Conservation (phyloP, 2,888 invertebrate genomes). For the Hydriomena furcata region DNA sequence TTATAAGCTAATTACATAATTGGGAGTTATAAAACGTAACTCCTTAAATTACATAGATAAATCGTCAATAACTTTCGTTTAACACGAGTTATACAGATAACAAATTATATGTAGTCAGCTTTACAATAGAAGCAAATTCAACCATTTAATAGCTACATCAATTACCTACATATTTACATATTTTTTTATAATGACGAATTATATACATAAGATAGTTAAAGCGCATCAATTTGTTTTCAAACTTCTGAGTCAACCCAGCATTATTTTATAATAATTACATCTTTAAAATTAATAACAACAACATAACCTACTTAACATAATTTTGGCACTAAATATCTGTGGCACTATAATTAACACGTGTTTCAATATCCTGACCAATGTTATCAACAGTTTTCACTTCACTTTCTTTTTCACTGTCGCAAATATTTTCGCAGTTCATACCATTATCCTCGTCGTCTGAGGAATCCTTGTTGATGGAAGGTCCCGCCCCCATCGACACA, state of each 20-base stretch:
- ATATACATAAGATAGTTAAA: conserved; percentile 71
- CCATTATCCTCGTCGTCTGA: conserved; percentile 81
- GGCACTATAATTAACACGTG: conserved; percentile 80
- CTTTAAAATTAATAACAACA: conserved; percentile 74
- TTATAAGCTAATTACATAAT: conserved; percentile 36
- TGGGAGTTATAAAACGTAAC: conserved; percentile 31
- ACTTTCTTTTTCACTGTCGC: conserved; percentile 77
- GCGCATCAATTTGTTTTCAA: conserved; percentile 79
- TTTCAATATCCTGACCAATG: conserved; percentile 73
- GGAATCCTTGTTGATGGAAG: conserved; percentile 72
- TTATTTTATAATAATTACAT: conserved; percentile 65
- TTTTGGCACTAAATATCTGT: conserved; percentile 87
- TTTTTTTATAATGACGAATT: conserved; percentile 29
- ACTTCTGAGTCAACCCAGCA: conserved; percentile 70
- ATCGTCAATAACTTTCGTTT: conserved; percentile 47
- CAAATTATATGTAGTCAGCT: conserved; percentile 69
- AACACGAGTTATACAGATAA: conserved; percentile 63
- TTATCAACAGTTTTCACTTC: conserved; percentile 73
- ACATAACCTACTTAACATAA: conserved; percentile 81
- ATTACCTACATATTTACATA: conserved; percentile 57
- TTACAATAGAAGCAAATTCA: conserved; percentile 77
- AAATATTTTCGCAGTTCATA: conserved; percentile 54
- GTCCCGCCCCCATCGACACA: conserved; percentile 52
- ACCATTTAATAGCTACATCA: conserved; percentile 73
- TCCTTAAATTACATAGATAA: conserved; percentile 25